Evolutionary conservation across 2,888 invertebrate species (phyloP), one percentile per base, ranked within the genome.

Genomic region (Hirtodrosophila duncani): DNA sequence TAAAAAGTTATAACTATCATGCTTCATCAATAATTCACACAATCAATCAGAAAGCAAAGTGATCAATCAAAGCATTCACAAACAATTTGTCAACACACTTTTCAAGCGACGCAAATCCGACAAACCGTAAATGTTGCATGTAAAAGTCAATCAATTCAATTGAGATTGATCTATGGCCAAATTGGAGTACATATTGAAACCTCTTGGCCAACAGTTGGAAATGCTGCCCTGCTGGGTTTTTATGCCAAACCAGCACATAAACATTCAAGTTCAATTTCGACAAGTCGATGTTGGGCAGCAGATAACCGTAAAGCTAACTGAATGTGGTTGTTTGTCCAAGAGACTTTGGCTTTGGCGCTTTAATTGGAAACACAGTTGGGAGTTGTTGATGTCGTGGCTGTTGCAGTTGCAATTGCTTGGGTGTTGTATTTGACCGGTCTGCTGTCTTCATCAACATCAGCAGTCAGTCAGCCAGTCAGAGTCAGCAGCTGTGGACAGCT

Each of bases 301-400:
- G 53, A 45, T 72, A 78, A 79, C 80, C 46, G 80, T 75, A 70
- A 79, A 67, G 41, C 57, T 58, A 75, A 80, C 82, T 75, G 72
- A 80, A 81, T 79, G 72, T 81, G 45, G 57, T 57, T 41, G 30
- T 14, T 21, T 44, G 55, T 33, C 45, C 42, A 26, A 26, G 42
- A 57, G 60, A 52, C 60, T 56, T 60, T 51, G 36, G 30, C 51
- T 60, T 51, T 52, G 63, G 68, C 77, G 77, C 70, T 80, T 74
- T 74, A 74, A 74, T 74, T 74, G 72, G 72, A 74, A 74, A 81
- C 80, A 75, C 72, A 74, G 72, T 74, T 81, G 82, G 72, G 81
- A 81, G 81, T 81, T 74, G 70, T 37, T 66, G 66, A 64, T 78
- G 77, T 26, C 7, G 14, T 31, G 38, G 44, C 62, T 70, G 68